Evolutionary conservation across 2,113 vertebrate species (phyloP).

Genomic region (Eurystomus gularis): DNA sequence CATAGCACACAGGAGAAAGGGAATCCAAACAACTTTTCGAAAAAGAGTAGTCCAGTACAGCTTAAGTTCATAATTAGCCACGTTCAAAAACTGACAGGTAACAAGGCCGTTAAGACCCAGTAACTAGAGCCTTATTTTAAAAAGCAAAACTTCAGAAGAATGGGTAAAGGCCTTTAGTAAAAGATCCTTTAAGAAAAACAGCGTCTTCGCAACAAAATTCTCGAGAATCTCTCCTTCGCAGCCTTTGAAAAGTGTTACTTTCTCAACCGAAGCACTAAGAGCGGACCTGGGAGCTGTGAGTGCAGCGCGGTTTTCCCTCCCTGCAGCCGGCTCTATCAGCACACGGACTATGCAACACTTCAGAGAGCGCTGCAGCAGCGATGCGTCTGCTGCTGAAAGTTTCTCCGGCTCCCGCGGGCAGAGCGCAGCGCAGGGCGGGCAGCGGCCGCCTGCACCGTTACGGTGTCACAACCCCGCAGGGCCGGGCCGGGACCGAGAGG

Average conservation of each 20-base stretch:
- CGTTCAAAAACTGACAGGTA: background rate
- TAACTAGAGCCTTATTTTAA: background rate
- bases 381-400: rapidly evolving
- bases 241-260: rapidly evolving
- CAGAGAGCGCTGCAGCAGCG: background rate
- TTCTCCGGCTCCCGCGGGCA: rapidly evolving
- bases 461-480: background rate
- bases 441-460: background rate
- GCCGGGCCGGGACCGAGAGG: background rate
- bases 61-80: background rate
- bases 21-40: background rate
- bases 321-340: background rate
- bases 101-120: background rate
- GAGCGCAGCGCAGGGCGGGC: rapidly evolving
- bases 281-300: background rate
- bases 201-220: background rate
- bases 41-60: background rate
- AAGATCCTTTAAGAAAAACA: background rate
- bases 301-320: background rate
- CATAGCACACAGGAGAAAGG: rapidly evolving
- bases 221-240: rapidly evolving
- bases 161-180: rapidly evolving
- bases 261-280: rapidly evolving
- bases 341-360: rapidly evolving
- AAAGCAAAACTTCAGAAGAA: background rate